Base-by-base conservation (phyloP, 2,113 vertebrate genomes). In the Odontophorus gujanensis region DNA sequence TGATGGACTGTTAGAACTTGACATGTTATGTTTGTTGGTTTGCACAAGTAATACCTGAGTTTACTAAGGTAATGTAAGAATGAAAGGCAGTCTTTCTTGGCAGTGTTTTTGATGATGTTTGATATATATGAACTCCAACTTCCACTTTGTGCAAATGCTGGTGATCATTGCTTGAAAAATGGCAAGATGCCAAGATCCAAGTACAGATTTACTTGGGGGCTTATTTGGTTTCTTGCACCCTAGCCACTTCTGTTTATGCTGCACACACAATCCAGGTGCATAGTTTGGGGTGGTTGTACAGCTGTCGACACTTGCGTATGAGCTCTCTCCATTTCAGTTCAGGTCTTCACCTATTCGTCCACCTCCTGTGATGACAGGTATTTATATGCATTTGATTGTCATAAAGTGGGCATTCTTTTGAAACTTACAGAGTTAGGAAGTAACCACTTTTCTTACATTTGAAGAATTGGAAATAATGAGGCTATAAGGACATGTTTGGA, bases 191-290 rank as follows among this genome's bases (percentile, higher is more conserved):
- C 84, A 62, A 58, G 76, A 87, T 78, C 36, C 66, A 45, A 84
- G 7, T 45, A 30, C 25, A 43, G 68, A 26, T 73, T 85, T 67
- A 62, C 24, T 47, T 62, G 28, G 26, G 32, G 53, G 50, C 58
- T 40, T 57, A 2, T 38, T 24, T 72, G 34, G 24, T 77, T 85
- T 89, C 61, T 81, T 67, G 19, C 7, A 15, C 45, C 32, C 28
- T 55, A 32, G 20, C 14, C 84, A 26, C 7, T 67, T 51, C 45
- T 66, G 74, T 45, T 50, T 20, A 48, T 30, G 40, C 26, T 88
- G 63, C 59, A 62, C 45, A 28, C 6, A 0, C 38, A 48, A 61
- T 71, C 34, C 3, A 0, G 38, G 16, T 43, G 8, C 18, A 3
- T 14, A 28, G 43, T 55, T 48, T 19, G 43, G 58, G 32, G n/a